Percentiles rank a stretch among this genome's conserved stretches.
Evolutionary conservation across 2,888 invertebrate genomes (phyloP).

Genomic region (Hemithea aestivaria): DNA sequence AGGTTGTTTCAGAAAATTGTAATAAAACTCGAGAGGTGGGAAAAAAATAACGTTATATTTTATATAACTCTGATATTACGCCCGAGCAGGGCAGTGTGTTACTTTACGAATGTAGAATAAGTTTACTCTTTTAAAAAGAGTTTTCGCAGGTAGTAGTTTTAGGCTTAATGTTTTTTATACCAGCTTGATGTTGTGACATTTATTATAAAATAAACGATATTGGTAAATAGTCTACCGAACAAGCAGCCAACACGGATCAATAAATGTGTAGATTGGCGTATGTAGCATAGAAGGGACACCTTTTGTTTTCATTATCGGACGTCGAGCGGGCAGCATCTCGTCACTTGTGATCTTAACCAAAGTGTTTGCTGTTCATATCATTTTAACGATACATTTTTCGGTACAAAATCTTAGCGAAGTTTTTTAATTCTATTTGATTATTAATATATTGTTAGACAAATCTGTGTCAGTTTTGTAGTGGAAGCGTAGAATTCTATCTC

Average conservation of each 20-base stretch:
- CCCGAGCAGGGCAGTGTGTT: constrained; percentile 53
- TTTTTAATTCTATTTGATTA: constrained; percentile 69
- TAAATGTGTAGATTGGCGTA: constrained; percentile 72
- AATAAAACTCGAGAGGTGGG: constrained; percentile 66
- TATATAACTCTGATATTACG: constrained; percentile 66
- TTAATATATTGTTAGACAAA: constrained; percentile 73
- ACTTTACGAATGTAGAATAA: constrained; percentile 73
- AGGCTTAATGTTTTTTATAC: constrained; percentile 81
- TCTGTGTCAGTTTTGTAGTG: constrained; percentile 59
- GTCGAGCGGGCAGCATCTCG: constrained; percentile 43
- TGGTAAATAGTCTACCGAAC: constrained; percentile 61
- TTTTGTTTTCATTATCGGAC: constrained; percentile 48
- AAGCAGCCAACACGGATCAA: constrained; percentile 67
- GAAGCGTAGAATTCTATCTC: constrained; percentile 33
- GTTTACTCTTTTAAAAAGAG: constrained; percentile 79
- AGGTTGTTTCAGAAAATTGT: constrained; percentile 78
- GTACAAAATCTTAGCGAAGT: constrained; percentile 73
- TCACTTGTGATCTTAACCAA: constrained; percentile 67
- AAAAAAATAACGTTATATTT: constrained; percentile 74
- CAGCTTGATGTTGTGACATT: constrained; percentile 80
- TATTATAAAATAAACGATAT: constrained; percentile 66
- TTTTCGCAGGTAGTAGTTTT: constrained; percentile 77
- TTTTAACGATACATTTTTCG: constrained; percentile 73
- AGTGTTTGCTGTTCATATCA: constrained; percentile 78
- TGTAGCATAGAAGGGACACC: constrained; percentile 29